Percentiles rank a stretch among this genome's conserved stretches.
Evolutionary conservation across 2,113 vertebrate species (phyloP).

Genomic region (Mesitornis unicolor): DNA sequence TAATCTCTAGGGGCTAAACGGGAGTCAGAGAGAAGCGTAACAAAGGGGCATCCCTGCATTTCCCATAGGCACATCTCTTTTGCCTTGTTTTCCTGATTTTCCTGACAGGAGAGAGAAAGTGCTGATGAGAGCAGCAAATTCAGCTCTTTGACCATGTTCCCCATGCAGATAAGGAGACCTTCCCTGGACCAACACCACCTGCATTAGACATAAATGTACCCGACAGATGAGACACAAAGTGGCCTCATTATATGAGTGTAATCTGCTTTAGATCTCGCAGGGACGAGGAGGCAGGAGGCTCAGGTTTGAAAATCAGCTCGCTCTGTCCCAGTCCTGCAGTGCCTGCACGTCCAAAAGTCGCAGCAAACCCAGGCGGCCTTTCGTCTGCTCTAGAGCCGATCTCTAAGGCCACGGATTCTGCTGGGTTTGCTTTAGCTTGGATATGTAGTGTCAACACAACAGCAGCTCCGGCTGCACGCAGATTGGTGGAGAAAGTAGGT

Average conservation of each 20-base stretch:
- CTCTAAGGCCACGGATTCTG: conserved; percentile 33
- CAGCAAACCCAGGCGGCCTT: conserved; percentile 13
- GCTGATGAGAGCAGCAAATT: neutral
- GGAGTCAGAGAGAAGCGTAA: neutral
- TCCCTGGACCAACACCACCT: neutral
- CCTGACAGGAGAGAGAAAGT: neutral
- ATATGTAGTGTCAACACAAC: conserved; percentile 53
- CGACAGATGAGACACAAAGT: neutral
- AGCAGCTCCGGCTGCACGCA: conserved; percentile 40
- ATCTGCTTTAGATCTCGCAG: neutral
- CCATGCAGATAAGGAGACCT: neutral
- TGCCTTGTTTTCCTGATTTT: neutral
- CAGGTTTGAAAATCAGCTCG: neutral
- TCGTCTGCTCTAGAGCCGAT: neutral
- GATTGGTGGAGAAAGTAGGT: conserved; percentile 69
- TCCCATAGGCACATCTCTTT: neutral
- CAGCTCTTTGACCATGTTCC: neutral
- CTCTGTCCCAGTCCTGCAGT: neutral
- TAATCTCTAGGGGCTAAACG: neutral
- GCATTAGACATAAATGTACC: neutral
- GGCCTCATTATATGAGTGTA: neutral
- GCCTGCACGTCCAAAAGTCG: neutral
- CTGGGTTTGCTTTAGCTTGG: conserved; percentile 49
- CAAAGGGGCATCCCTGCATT: neutral
- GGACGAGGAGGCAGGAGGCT: neutral